phyloP scores from a whole-genome alignment of 2,797 vertebrate genomes.

The Enteromius argenteus region DNA sequence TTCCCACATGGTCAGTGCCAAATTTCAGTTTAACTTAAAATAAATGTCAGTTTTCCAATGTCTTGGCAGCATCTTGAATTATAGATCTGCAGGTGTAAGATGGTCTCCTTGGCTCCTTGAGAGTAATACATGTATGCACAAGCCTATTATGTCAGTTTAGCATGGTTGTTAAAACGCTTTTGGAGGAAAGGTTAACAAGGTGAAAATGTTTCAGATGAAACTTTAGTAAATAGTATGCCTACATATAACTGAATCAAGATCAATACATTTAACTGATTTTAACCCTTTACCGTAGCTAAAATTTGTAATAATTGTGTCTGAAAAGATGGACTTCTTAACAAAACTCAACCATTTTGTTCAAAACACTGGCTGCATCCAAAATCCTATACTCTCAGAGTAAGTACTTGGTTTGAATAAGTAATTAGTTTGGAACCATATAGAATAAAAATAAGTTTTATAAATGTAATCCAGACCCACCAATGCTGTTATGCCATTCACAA shows the following conservation, averaged over 20 bases:
- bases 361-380: neutral
- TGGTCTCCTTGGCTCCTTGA: constrained; percentile 8
- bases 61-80: constrained; percentile 42
- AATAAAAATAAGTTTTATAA: neutral
- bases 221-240: neutral
- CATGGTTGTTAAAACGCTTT: neutral
- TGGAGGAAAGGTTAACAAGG: neutral
- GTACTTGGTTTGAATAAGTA: neutral
- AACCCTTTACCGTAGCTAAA: neutral
- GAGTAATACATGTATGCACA: neutral
- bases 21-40: constrained; percentile 21
- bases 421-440: neutral
- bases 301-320: neutral
- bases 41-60: constrained; percentile 15
- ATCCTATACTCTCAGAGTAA: neutral
- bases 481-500: neutral
- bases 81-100: constrained; percentile 41
- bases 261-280: neutral
- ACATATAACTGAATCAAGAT: neutral
- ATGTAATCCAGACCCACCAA: neutral
- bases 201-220: neutral
- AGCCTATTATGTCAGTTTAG: neutral
- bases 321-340: neutral
- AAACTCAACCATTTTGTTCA: neutral
- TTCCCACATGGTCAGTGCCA: neutral